phyloP scores from a whole-genome alignment of 1,140 invertebrate genomes.

The Bathynomus jamesi region DNA sequence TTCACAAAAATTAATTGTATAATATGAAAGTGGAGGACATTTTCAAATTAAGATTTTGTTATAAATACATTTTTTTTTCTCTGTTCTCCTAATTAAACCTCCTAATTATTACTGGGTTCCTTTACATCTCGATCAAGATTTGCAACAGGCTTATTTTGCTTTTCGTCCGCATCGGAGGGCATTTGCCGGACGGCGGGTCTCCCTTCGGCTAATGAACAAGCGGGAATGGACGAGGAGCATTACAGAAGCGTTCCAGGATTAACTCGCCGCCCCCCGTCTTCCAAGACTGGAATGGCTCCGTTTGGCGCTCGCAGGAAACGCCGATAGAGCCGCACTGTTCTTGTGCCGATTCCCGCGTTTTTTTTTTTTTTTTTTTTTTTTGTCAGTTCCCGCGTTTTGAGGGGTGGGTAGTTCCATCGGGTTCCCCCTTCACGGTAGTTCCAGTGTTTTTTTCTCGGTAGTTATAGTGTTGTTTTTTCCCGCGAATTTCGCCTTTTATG shows the following conservation, averaged over 20 bases:
- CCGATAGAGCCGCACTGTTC: not conserved
- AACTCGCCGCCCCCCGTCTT: not conserved
- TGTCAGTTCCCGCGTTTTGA: not conserved
- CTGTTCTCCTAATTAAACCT: not conserved
- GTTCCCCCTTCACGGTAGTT: too few species aligned
- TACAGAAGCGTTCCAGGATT: not conserved
- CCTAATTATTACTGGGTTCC: not conserved
- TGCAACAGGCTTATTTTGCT: not conserved
- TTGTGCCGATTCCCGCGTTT: not conserved
- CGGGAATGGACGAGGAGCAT: not conserved
- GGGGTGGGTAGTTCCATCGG: too few species aligned
- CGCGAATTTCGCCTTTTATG: too few species aligned
- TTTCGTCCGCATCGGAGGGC: not conserved
- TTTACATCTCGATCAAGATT: not conserved
- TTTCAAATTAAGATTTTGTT: too few species aligned
- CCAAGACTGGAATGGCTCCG: not conserved
- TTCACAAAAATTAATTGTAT: too few species aligned
- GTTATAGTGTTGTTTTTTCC: too few species aligned
- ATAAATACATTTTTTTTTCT: not conserved
- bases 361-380: not conserved
- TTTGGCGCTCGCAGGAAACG: not conserved
- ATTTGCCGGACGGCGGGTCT: not conserved
- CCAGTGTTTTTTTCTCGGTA: too few species aligned
- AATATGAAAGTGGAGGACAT: too few species aligned
- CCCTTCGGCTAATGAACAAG: not conserved